Base-by-base conservation (phyloP, 2,797 vertebrate species). In the Lutjanus campechanus region DNA sequence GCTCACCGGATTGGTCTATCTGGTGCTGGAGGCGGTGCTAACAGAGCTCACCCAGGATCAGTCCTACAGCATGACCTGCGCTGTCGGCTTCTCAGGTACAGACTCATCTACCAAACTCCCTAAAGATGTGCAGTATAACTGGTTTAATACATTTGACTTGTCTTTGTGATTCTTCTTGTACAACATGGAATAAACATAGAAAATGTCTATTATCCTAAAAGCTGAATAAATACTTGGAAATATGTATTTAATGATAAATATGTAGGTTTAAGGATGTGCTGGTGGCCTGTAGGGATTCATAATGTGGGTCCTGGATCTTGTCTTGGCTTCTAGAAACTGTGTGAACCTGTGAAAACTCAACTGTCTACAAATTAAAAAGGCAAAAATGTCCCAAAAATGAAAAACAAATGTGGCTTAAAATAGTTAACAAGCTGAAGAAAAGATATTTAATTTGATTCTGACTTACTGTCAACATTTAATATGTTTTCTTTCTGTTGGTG, bases 51-150 rank as follows among this genome's bases (percentile, higher is more conserved):
- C 94, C 11, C 76, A 94, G 41, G 96, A 98, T 81, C 88, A 92
- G 19, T 95, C 89, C 0, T 96, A 96, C 84, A 96, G 81, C 81
- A 90, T 88, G 89, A 82, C 78, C 46, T 99, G 98, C 89, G 97
- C 96, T 2, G 96, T 99, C 0, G 98, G 98, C 15, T 99, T 99
- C 93, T 99, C 98, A 93, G 98, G 98, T 99, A 93, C 78, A 82
- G n/a, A 20, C 16, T 5, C 0, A 15, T 15, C 11, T 22, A 4
- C 5, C 5, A 54, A 50, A 11, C 40, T 12, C 19, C 47, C 11
- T 41, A 19, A 41, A n/a, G 0, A 5, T 11, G 5, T 15, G 7
- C 13, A 16, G 15, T 22, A 22, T 40, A 36, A n/a, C 0, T 41
- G 22, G 4, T 53, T 0, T 16, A 5, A 11, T 53, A 53, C 0